Conservation (phyloP, 2,113 vertebrate genomes). For the Nothocercus nigrocapillus region DNA sequence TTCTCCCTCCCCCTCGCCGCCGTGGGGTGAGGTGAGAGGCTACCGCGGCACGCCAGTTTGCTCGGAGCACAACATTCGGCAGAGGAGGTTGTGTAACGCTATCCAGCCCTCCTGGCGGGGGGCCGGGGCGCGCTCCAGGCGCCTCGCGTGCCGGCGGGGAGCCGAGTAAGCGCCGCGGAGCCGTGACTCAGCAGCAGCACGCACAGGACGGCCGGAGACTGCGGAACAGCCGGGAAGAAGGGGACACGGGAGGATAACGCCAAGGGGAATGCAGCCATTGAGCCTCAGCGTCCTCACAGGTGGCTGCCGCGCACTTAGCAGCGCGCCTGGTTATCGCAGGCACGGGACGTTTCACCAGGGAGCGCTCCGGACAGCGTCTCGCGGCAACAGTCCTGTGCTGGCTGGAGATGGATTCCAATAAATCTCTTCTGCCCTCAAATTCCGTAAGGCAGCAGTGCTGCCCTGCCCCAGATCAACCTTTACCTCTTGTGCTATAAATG, state of each 20-base stretch:
- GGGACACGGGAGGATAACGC: neutral
- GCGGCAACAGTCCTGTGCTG: neutral
- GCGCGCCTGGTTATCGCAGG: neutral
- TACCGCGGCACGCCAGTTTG: neutral
- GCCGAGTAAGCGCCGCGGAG: neutral
- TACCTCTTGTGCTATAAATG: neutral
- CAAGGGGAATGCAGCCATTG: neutral
- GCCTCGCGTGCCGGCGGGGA: neutral
- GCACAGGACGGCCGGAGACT: neutral
- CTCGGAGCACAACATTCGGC: slow-evolving; percentile 1
- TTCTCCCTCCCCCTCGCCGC: neutral
- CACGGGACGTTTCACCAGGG: accelerated
- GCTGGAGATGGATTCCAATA: neutral
- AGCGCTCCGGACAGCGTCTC: neutral
- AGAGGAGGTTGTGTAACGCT: slow-evolving; percentile 1
- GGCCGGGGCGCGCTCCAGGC: neutral
- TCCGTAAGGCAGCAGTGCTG: neutral
- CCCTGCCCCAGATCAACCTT: neutral
- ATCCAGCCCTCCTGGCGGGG: neutral
- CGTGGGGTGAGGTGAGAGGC: slow-evolving; percentile 22
- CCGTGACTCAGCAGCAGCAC: slow-evolving; percentile 14
- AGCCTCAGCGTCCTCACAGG: neutral
- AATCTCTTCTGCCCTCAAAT: neutral
- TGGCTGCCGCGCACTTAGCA: neutral
- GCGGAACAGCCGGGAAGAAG: neutral